Conservation (phyloP, 2,888 invertebrate genomes). For the Trissolcus brochymenae region DNA sequence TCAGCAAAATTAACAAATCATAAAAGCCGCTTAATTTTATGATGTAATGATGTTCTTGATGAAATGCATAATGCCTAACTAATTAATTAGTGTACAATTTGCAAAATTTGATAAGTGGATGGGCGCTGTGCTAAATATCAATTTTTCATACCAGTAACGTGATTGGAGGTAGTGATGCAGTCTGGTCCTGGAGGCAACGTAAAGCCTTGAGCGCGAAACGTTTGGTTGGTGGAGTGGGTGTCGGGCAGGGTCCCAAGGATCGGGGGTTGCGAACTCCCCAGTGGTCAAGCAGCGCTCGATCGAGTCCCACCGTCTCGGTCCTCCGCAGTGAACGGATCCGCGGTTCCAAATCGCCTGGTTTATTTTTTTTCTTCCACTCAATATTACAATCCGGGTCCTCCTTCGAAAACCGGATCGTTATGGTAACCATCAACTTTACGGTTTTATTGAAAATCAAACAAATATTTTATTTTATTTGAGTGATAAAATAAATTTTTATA, state of each 20-base stretch:
- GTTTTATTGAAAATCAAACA: no score
- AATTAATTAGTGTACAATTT: slow-evolving; percentile 42
- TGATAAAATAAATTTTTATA: background rate
- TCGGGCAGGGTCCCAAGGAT: slow-evolving; percentile 64
- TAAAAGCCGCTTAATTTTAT: slow-evolving; percentile 13
- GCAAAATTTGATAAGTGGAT: slow-evolving; percentile 38
- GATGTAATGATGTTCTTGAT: background rate
- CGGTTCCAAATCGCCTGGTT: slow-evolving; percentile 12
- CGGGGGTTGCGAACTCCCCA: slow-evolving; percentile 61
- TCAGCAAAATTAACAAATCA: background rate
- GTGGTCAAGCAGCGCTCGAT: slow-evolving; percentile 57
- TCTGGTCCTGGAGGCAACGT: slow-evolving; percentile 56
- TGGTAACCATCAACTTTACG: slow-evolving; percentile 25
- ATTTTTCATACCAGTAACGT: slow-evolving; percentile 48
- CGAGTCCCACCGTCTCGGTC: slow-evolving; percentile 55
- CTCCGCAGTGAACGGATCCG: slow-evolving; percentile 40
- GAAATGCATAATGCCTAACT: slow-evolving; percentile 22
- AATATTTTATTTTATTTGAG: no score
- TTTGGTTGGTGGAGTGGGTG: slow-evolving; percentile 58
- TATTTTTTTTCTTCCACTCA: slow-evolving; percentile 5
- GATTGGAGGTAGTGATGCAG: slow-evolving; percentile 52
- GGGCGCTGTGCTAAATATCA: slow-evolving; percentile 48
- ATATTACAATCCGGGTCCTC: background rate
- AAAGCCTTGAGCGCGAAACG: slow-evolving; percentile 64
- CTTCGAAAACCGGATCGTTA: slow-evolving; percentile 14